Base-by-base conservation (phyloP, 1,140 invertebrate genomes). In the Nixonia krombeini region DNA sequence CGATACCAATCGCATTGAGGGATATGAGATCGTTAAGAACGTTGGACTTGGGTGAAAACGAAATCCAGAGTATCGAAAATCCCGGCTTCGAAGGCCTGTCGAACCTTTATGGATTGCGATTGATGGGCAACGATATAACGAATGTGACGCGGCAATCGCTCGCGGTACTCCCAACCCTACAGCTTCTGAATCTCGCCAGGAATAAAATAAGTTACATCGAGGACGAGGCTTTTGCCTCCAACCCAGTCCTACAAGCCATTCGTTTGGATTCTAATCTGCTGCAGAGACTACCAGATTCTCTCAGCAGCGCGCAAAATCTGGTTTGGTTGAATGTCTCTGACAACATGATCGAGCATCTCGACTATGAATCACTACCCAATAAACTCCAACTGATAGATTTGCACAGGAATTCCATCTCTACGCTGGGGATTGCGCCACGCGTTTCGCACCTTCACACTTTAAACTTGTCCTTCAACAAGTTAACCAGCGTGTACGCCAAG, bases 311-410 rank as follows among this genome's bases (percentile, higher is more conserved):
- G 28, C 88, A 89, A 3, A 91, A 90, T 58, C 84, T 95, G 41
- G 83, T 93, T 51, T 94, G 92, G 92, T 79, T 95, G 8, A 95
- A 95, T 86, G 88, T 95, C 55, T 94, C 92, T 7, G 92, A 93
- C 83, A 96, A 96, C 82, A 87, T 89, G 76, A 87, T 95, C 67
- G 88, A 90, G 10, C 90, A 90, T 86, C 94, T 95, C 77, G 93
- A 94, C 76, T 95, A 94, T 75, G 87, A 89, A 25, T 89, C 93
- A 66, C 87, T 96, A 45, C 94, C 94, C 0, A 85, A 87, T 31
- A 90, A 89, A 74, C 85, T 95, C 1, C 91, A 92, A 76, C 94
- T 92, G 91, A 80, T 96, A 59, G 93, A 95, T 80, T 85, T 95
- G 29, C 93, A 94, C 76, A 91, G 90, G 68, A 95, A 96, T 79